Evolutionary conservation across 2,888 invertebrate genomes (phyloP), one percentile per base, ranked within the genome.

Genomic region (Mystacides longicornis): DNA sequence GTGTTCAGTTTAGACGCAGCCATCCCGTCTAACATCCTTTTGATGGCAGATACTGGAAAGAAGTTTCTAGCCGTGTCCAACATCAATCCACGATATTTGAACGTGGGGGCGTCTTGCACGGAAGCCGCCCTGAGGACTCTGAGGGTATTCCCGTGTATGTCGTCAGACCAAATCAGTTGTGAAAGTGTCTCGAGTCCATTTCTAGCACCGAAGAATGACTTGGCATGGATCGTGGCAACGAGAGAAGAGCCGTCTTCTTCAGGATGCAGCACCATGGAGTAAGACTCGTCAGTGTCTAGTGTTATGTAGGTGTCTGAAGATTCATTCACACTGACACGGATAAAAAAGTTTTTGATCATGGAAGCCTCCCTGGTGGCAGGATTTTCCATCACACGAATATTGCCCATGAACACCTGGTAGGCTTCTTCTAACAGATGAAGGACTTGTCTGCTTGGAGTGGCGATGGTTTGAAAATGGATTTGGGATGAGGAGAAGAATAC

Each of bases 61-160:
- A 83, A 97, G 70, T 96, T 94, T 20, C 97, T 77, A 0, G 94
- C 87, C 0, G 96, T 93, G 67, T 97, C 97, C 51, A 97, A 71
- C 71, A 95, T 81, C 1, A 97, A 71, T 3, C 96, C 96, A 42
- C 97, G 82, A 69, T 91, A 93, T 51, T 73, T 69, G 63, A 81
- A 82, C 42, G 82, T 77, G 0, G 97, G 97, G 21, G 81, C 82
- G 69, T 97, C 96, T 52, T 81, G 78, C 1, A 89, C 75, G 2
- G 76, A 74, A 0, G 83, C 86, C 27, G 82, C 83, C 59, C 83
- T 81, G 0, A 89, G 70, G 5, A 82, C 78, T 33, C 83, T 78
- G 50, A 89, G 70, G 2, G 81, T 71, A 2, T 80, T 81, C 3
- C 81, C 81, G 1, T 75, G 75, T 52, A 76, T 77, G 20, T 87